phyloP scores from a whole-genome alignment of 1,140 invertebrate genomes.

The Agraylea sexmaculata region DNA sequence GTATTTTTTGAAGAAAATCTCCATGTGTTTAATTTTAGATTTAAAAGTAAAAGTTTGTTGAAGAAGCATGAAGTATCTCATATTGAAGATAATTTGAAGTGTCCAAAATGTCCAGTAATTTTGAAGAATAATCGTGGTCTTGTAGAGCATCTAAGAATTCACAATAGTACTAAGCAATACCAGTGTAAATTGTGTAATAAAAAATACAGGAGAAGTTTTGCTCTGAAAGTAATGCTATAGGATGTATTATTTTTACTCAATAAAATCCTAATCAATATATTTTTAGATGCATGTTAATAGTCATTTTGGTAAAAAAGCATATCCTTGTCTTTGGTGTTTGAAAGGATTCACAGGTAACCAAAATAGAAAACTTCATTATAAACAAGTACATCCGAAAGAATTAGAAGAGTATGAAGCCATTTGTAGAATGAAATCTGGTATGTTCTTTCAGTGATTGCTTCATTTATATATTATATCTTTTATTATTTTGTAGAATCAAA shows the following conservation, averaged over 20 bases:
- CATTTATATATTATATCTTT: neutral
- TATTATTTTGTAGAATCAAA: neutral
- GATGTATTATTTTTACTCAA: neutral
- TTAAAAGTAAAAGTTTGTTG: constrained; percentile 15
- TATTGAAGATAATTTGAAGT: constrained; percentile 13
- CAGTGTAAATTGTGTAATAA: constrained; percentile 19
- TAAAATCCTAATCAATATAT: neutral
- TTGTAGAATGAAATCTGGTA: constrained; percentile 11
- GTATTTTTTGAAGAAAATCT: neutral
- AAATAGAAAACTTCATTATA: constrained; percentile 16
- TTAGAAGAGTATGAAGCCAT: constrained; percentile 18
- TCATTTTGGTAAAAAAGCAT: constrained; percentile 17
- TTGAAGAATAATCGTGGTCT: constrained; percentile 15
- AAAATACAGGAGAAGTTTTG: constrained; percentile 19
- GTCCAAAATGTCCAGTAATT: constrained; percentile 17
- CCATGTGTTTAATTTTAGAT: constrained; percentile 13
- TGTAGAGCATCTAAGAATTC: constrained; percentile 14
- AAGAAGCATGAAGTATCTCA: constrained; percentile 15
- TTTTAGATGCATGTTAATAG: constrained; percentile 17
- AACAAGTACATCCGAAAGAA: constrained; percentile 16
- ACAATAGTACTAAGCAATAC: constrained; percentile 13
- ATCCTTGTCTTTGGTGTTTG: constrained; percentile 18
- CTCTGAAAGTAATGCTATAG: constrained; percentile 12
- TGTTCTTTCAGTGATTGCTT: constrained; percentile 6
- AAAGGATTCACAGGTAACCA: constrained; percentile 19